Evolutionary conservation across 1,140 invertebrate genomes (phyloP), one percentile per base, ranked within the genome.

Genomic region (Batillaria attramentaria): DNA sequence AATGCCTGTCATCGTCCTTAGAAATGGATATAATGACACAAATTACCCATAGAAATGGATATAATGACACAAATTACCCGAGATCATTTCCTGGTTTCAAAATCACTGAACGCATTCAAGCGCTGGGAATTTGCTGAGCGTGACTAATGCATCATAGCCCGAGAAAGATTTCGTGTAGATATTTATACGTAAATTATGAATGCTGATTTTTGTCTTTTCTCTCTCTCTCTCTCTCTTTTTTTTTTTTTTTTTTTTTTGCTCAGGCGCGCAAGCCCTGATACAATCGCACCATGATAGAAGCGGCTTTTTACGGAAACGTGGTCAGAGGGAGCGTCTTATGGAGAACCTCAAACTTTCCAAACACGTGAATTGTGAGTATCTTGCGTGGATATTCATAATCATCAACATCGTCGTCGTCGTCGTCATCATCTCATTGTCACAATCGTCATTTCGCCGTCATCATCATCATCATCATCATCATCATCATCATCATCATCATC

Each of bases 261-360:
- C 75, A 78, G 77, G 66, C 28, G 77, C 77, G 0, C 77, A 78
- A n/a, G 66, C 33, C 5, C 37, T 70, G 2, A 31, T 72, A 2
- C 42, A 41, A 3, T 35, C 35, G 20, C 28, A 42, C 1, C 43
- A 41, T 33, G 50, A 70, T 46, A 43, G 68, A 0, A 69, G 77
- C 41, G 77, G 77, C 1, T 78, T 70, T 57, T 37, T 78, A 24
- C 43, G 65, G 24, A 78, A 78, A 39, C 77, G 77, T 1, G 77
- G 77, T 2, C 43, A 57, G 35, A 50, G 60, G 35, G 77, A 78
- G n/a, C 77, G 77, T 5, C 8, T 78, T 35, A 18, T 78, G 43
- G 77, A 78, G 50, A 69, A 70, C 37, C 68, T 78, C 20, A 68
- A 78, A n/a, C 66, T 78, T 5, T 70, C 77, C 10, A 28, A 54